Conservation (phyloP, 2,888 invertebrate species). For the Cephus runcator region DNA sequence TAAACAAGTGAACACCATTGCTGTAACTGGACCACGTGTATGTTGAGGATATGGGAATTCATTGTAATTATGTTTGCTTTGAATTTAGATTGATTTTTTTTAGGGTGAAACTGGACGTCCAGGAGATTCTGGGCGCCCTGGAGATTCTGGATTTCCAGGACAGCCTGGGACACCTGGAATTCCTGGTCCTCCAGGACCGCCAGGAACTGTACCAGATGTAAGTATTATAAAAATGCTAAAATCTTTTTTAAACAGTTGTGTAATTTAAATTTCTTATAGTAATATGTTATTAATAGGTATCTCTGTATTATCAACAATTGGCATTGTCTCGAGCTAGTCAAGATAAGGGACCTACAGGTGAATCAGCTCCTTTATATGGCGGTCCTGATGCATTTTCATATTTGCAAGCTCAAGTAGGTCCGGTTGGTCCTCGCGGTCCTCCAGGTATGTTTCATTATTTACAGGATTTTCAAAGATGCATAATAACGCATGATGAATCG, state of each 20-base stretch:
- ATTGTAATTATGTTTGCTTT: constrained; percentile 4
- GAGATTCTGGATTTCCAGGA: constrained; percentile 73
- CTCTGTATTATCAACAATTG: constrained; percentile 80
- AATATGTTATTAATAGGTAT: constrained; percentile 65
- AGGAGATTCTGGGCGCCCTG: constrained; percentile 71
- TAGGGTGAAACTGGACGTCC: constrained; percentile 68
- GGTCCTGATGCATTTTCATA: constrained; percentile 77
- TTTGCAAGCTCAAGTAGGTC: constrained; percentile 83
- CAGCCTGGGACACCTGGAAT: constrained; percentile 74
- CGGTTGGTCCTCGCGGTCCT: constrained; percentile 83
- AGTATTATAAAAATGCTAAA: constrained; percentile 37
- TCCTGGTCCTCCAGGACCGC: constrained; percentile 71
- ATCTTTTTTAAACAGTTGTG: neutral
- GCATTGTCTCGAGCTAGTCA: constrained; percentile 76
- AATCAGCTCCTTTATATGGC: constrained; percentile 60
- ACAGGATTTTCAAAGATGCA: neutral
- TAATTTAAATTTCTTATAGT: neutral
- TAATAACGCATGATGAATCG: neutral
- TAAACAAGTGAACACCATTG: constrained; percentile 49
- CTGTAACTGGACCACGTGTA: constrained; percentile 61
- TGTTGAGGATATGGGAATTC: constrained; percentile 24
- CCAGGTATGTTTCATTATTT: constrained; percentile 69
- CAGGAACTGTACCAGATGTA: constrained; percentile 79
- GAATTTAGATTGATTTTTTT: constrained; percentile 9
- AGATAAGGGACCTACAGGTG: constrained; percentile 80